These are phyloP conservation scores for Orientallactaga bullata DNA, from an alignment of 2,113 vertebrate genomes.

Conservation along the genomic window DNA sequence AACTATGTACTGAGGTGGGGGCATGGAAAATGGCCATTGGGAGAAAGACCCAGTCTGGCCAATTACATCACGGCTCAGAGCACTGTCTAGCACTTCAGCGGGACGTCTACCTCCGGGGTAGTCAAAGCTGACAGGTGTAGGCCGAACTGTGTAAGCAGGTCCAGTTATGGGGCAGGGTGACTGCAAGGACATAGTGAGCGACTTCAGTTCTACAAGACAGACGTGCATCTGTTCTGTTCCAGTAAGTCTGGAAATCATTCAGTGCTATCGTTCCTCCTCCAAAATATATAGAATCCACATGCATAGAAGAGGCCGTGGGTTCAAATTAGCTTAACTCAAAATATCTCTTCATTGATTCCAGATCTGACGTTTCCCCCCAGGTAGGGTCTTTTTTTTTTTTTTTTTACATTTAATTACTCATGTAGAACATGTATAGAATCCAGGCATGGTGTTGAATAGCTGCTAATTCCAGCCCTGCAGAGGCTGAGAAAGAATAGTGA, in stretches of 20 bases:
- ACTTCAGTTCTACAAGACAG: neutral
- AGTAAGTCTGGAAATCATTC: neutral
- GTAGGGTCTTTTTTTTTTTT: neutral
- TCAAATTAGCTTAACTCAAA: neutral
- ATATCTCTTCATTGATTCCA: constrained; percentile 14
- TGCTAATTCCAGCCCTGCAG: neutral
- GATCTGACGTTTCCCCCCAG: neutral
- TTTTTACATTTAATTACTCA: neutral
- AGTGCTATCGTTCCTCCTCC: neutral
- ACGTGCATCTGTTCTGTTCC: neutral
- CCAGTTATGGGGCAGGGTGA: neutral
- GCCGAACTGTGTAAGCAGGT: neutral
- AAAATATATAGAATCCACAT: neutral
- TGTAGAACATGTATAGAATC: neutral
- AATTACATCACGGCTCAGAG: too few species aligned
- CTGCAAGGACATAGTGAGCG: neutral
- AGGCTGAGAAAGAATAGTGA: neutral
- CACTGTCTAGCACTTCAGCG: too few species aligned
- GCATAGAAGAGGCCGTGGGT: neutral
- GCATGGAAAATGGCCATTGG: too few species aligned
- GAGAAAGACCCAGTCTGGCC: neutral
- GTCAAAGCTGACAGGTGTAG: neutral
- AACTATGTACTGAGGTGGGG: neutral
- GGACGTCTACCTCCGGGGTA: neutral
- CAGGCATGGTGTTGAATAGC: neutral